Base-by-base conservation (phyloP, 2,888 invertebrate genomes). In the Nemoura dubitans region DNA sequence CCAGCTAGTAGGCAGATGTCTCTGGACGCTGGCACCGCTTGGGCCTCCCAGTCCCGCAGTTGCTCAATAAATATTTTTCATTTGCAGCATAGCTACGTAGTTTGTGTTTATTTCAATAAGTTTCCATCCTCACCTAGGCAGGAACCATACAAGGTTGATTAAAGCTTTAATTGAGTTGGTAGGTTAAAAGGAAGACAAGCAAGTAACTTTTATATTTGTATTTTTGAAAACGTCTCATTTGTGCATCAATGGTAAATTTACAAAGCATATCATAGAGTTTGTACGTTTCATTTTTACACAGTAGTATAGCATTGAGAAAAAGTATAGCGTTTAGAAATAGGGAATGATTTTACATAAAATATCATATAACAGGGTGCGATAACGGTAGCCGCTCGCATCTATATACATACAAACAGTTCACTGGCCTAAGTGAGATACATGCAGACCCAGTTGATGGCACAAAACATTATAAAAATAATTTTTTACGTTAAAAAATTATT, bases 391-490 rank as follows among this genome's bases (percentile, higher is more conserved):
- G 59, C 21, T 21, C 59, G 59, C 21, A 36, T 59, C 59, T 59
- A 59, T 59, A 21, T 59, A 59, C 59, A 59, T 59, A 59, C 59
- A 59, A 59, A 59, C 59, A 59, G 59, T 59, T 59, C 59, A 59
- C 59, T 59, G 59, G 59, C 59, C 59, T 59, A 10, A 59, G 16
- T 59, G 16, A 59, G 59, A 59, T 59, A 21, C 21, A 59, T 59
- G 59, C 59, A 59, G 59, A 59, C 59, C 14, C 59, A 81, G 83
- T 83, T 83, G 83, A 83, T 83, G 83, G 83, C 83, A 83, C 83
- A 83, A 36, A 28, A 59, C 59, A 43, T 30, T 82, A 82, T 83
- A 83, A 83, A 83, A 83, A 83, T 83, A 83, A 83, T 83, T 83
- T 83, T 83, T 83, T 83, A 36, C 3, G 21, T 42, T 43, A 83